Percentiles rank a stretch among this genome's conserved stretches.
Evolutionary conservation across 2,888 invertebrate species (phyloP).

Genomic region (Noctua fimbriata): DNA sequence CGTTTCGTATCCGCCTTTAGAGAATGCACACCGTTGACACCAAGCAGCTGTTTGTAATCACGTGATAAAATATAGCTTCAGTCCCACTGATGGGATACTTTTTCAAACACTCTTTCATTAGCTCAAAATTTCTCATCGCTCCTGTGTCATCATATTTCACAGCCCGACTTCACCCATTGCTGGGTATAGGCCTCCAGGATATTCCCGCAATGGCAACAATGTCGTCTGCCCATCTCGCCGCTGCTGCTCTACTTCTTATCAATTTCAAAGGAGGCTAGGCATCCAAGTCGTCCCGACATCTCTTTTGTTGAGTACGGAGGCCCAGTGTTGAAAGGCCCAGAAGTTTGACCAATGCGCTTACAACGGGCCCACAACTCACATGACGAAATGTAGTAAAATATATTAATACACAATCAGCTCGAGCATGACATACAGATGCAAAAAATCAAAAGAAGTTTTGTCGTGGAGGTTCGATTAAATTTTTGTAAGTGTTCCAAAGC

Average conservation of each 20-base stretch:
- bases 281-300: not conserved
- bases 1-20: constrained; percentile 38
- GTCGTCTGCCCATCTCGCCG: too few species aligned
- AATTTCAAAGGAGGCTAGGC: not conserved
- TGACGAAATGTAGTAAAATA: not conserved
- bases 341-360: not conserved
- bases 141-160: too few species aligned
- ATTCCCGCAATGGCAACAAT: too few species aligned
- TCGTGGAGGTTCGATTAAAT: not conserved
- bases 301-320: not conserved
- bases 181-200: too few species aligned
- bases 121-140: not conserved
- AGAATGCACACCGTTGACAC: not conserved
- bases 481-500: not conserved
- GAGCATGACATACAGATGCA: not conserved
- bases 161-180: too few species aligned
- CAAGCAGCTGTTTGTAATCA: constrained; percentile 2
- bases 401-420: not conserved
- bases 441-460: not conserved
- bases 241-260: too few species aligned
- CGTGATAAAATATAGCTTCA: not conserved
- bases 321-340: not conserved
- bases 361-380: not conserved
- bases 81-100: not conserved
- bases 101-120: not conserved